These are phyloP conservation scores for Micromussa lordhowensis DNA, from an alignment of 92 coral and sea anemone species.

Conservation along the genomic window DNA sequence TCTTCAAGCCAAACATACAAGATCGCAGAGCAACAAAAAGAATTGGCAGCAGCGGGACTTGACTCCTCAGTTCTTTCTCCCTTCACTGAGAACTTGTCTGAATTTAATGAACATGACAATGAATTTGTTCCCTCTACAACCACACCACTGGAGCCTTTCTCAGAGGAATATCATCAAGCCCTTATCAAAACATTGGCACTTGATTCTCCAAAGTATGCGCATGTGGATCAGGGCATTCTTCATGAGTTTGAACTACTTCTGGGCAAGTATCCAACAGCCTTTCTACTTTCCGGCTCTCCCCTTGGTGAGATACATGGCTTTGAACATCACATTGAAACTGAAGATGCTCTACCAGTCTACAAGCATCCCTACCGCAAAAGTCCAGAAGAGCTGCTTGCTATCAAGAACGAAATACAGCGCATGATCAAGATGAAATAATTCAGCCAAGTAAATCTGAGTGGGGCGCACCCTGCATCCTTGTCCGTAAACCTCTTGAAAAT, in stretches of 20 bases:
- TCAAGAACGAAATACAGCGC: slow-evolving; percentile 59
- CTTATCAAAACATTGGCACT: slow-evolving; percentile 31
- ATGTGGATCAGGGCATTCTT: slow-evolving; percentile 23
- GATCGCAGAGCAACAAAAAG: slow-evolving; percentile 40
- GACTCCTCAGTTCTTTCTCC: slow-evolving; percentile 59
- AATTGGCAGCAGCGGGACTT: slow-evolving; percentile 50
- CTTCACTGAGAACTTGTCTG: slow-evolving; percentile 17
- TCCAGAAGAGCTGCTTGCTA: slow-evolving; percentile 51
- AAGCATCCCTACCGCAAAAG: slow-evolving; percentile 56
- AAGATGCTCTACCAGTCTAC: slow-evolving; percentile 51
- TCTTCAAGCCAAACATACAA: slow-evolving; percentile 39
- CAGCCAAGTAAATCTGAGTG: slow-evolving; percentile 65
- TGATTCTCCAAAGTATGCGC: slow-evolving; percentile 40
- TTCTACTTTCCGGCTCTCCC: slow-evolving; percentile 29
- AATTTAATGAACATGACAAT: slow-evolving; percentile 13
- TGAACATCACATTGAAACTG: slow-evolving; percentile 36
- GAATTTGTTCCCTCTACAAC: slow-evolving; percentile 15
- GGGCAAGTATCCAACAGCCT: slow-evolving; percentile 29
- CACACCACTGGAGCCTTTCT: slow-evolving; percentile 40
- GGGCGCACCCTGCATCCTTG: slow-evolving; percentile 62
- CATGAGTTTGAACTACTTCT: slow-evolving; percentile 34
- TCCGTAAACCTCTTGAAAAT: slow-evolving; percentile 50
- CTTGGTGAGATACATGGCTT: neutral
- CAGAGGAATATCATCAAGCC: slow-evolving; percentile 47
- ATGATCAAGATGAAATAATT: slow-evolving; percentile 53